Conservation (phyloP, 2,888 invertebrate species). For the Meiosimyza decipiens region DNA sequence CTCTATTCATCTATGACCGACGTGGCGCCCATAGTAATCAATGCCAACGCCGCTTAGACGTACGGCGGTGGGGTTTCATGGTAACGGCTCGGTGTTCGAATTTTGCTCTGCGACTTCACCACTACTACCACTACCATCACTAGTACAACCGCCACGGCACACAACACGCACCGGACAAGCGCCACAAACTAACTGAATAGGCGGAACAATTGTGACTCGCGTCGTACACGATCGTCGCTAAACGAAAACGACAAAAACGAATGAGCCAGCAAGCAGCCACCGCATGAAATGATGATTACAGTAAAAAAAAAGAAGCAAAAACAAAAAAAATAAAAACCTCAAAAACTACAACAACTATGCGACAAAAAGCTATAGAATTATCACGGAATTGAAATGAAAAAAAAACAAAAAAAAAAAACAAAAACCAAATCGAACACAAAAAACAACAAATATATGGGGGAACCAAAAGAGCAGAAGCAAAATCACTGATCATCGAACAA, state of each 20-base stretch:
- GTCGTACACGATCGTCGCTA: constrained; percentile 28
- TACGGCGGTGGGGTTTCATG: too few species aligned
- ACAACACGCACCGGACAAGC: constrained; percentile 44
- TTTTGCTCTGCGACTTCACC: not conserved
- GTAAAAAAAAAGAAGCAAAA: constrained; percentile 3
- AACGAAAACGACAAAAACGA: not conserved
- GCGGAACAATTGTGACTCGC: constrained; percentile 44
- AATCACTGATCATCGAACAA: constrained; percentile 18
- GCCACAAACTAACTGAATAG: constrained; percentile 49
- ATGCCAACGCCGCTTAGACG: not conserved
- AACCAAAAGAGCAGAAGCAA: not conserved
- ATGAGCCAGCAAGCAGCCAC: constrained; percentile 2
- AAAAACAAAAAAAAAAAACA: constrained; percentile 2
- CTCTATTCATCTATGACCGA: too few species aligned
- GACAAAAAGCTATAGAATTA: constrained; percentile 26
- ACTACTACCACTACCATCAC: not conserved
- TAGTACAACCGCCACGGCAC: not conserved
- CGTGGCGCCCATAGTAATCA: not conserved
- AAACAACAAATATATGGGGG: constrained; percentile 5
- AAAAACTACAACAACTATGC: constrained; percentile 17
- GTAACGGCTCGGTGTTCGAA: too few species aligned
- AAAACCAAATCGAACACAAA: constrained; percentile 2
- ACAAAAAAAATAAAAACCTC: constrained; percentile 14
- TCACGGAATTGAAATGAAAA: not conserved
- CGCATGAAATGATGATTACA: constrained; percentile 3